phyloP scores from a whole-genome alignment of 2,797 vertebrate species.

The Synaphobranchus kaupii region DNA sequence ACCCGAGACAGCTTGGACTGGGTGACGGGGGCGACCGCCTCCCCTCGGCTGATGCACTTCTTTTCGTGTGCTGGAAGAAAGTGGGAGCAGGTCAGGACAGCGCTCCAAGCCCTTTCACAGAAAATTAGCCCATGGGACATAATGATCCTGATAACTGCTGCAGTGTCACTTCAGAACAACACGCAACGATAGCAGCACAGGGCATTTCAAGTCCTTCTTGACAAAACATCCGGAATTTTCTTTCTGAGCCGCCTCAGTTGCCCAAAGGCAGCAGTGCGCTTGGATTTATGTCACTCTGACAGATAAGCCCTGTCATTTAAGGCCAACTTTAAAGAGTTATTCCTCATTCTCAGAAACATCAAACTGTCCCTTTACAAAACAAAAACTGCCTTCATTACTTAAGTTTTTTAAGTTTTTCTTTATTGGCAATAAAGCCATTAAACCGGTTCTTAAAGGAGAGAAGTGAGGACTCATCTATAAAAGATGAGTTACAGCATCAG shows the following conservation, averaged over 20 bases:
- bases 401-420: neutral
- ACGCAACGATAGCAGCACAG: neutral
- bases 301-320: neutral
- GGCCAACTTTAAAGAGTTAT: neutral
- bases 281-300: neutral
- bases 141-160: neutral
- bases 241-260: neutral
- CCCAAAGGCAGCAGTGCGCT: neutral
- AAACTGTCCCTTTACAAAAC: neutral
- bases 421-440: neutral
- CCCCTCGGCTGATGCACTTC: conserved; percentile 93
- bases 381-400: neutral
- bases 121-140: neutral
- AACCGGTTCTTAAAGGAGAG: neutral
- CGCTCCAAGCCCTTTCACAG: too few species aligned
- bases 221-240: neutral
- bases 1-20: conserved; percentile 96
- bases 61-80: conserved; percentile 86
- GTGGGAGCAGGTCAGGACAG: neutral
- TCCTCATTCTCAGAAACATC: neutral
- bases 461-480: neutral
- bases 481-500: neutral
- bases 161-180: neutral
- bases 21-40: conserved; percentile 81
- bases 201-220: neutral